Conservation (phyloP, 2,888 invertebrate genomes). For the Plagodis dolabraria region DNA sequence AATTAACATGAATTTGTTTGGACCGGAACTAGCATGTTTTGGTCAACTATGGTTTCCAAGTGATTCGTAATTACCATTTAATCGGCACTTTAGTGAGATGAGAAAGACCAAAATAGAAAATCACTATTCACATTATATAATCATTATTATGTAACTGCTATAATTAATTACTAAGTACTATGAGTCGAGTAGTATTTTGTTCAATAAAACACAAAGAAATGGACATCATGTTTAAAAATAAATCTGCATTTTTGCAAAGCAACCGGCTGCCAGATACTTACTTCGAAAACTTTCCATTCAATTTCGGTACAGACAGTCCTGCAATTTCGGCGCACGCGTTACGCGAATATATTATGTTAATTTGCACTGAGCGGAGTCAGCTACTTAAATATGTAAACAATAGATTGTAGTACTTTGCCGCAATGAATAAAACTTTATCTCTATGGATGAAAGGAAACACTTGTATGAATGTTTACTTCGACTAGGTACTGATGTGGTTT, state of each 20-base stretch:
- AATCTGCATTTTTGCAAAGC: constrained; percentile 14
- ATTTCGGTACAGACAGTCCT: constrained; percentile 33
- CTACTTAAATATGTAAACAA: constrained; percentile 24
- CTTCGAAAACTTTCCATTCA: constrained; percentile 33
- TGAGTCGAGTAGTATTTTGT: too few species aligned
- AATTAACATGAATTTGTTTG: too few species aligned
- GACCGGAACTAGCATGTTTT: too few species aligned
- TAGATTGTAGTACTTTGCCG: constrained; percentile 15
- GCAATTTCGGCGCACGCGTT: constrained; percentile 29
- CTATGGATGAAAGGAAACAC: not conserved
- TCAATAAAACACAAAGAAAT: too few species aligned
- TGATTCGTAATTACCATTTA: too few species aligned
- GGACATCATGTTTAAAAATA: constrained; percentile 17
- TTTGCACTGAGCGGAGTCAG: constrained; percentile 14
- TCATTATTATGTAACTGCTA: too few species aligned
- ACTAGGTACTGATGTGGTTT: constrained; percentile 30
- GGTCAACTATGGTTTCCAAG: too few species aligned
- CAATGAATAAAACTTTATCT: not conserved
- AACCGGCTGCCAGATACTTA: constrained; percentile 18
- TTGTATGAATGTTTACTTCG: constrained; percentile 5
- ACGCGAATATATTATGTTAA: constrained; percentile 29
- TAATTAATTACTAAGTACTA: too few species aligned
- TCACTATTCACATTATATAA: too few species aligned
- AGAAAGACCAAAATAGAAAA: too few species aligned
- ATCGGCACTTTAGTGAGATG: too few species aligned